Evolutionary conservation across 2,113 vertebrate species (phyloP), one percentile per base, ranked within the genome.

Genomic region (Lampris incognitus): DNA sequence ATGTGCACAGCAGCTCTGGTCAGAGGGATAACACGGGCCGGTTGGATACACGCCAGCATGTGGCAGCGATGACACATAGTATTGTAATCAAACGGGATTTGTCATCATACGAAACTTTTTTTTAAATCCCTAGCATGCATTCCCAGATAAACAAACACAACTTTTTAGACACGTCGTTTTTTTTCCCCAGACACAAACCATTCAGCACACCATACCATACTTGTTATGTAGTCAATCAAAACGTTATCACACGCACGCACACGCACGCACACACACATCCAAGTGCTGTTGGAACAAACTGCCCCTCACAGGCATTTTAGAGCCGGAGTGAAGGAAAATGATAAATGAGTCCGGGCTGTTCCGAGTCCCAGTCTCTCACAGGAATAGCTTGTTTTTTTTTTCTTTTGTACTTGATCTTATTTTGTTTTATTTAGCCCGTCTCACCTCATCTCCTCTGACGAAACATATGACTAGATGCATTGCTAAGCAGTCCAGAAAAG

Each of bases 311-410:
- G 7, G 74, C 72, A 49, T 7, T 80, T 82, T 9, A 64, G 4
- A 57, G 24, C 11, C 39, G 24, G 48, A 70, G 61, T 1, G 36
- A 61, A 76, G 63, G 71, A 82, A 89, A 84, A 84, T 54, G 75
- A 75, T 64, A 89, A 84, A 84, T 54, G 75, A 75, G 64, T 60
- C 80, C 6, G 40, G 62, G 78, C 70, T 80, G 76, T 79, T 86
- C 66, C 57, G 49, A 76, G 52, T 56, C 63, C 11, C 78, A 78
- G 79, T 66, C 61, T 76, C 75, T 89, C 42, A 0, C 13, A 49
- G 80, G 74, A 72, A 55, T 75, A 2, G 24, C 24, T 24, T 24
- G 24, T 0, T 24, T 24, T 24, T 24, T 24, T 24, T 24, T 24
- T 24, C 24, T 24, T 24, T 24, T 24, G 24, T 24, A 24, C 24